phyloP scores from a whole-genome alignment of 2,888 invertebrate species.

The Bimastos eiseni region DNA sequence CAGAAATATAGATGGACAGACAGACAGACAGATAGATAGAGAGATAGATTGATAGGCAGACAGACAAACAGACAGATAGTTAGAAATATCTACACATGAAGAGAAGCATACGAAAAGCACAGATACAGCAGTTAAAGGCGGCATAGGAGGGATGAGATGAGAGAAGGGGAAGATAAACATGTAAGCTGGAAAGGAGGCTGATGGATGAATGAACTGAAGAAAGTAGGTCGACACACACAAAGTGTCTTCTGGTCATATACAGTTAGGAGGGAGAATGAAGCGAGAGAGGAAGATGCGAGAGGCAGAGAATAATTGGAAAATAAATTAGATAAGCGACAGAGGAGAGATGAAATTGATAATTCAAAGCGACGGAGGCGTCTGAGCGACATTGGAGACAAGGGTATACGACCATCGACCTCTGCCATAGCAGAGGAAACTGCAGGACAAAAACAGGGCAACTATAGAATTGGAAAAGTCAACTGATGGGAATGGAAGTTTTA shows the following conservation, averaged over 20 bases:
- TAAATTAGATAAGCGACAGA: background rate
- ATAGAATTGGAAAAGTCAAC: too few relatives aligned
- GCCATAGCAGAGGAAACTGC: background rate
- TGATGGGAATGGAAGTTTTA: too few relatives aligned
- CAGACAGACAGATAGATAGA: background rate
- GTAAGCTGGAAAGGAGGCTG: too few relatives aligned
- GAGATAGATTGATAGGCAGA: background rate
- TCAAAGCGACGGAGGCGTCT: background rate
- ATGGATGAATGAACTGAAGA: background rate
- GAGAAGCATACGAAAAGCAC: background rate
- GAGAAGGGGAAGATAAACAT: too few relatives aligned
- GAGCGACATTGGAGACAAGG: background rate
- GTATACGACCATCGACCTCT: background rate
- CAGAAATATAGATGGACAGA: background rate
- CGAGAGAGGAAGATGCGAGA: background rate
- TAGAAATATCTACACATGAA: background rate
- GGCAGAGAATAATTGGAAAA: background rate
- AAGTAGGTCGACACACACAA: background rate
- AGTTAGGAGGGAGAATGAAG: background rate
- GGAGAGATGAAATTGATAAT: background rate
- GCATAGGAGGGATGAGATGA: too few relatives aligned
- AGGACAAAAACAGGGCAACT: background rate
- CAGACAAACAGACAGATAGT: background rate
- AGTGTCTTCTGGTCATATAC: background rate
- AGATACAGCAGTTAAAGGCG: too few relatives aligned